phyloP scores from a whole-genome alignment of 2,797 vertebrate genomes.

The Benthosema pterotum region DNA sequence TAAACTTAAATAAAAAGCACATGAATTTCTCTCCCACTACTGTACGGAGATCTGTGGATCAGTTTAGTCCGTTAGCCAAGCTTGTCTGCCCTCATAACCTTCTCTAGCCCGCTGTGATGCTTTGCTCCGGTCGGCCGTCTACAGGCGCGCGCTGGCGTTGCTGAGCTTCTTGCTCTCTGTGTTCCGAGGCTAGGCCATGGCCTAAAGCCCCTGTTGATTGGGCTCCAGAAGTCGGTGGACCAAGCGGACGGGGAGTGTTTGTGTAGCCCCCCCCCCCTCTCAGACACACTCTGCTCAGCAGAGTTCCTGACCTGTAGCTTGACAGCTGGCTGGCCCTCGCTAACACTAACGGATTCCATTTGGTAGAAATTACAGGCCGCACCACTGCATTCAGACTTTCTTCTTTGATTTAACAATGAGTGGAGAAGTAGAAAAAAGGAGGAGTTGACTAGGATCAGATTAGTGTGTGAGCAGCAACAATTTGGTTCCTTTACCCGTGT shows the following conservation, averaged over 20 bases:
- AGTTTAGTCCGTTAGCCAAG: constrained; percentile 6
- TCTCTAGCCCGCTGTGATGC: constrained; percentile 10
- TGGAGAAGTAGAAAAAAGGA: constrained; percentile 29
- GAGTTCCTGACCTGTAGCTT: constrained; percentile 58
- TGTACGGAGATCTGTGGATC: constrained; percentile 3
- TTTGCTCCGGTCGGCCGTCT: constrained; percentile 14
- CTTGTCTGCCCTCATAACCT: constrained; percentile 22
- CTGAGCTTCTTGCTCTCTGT: constrained; percentile 21
- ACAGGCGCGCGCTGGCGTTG: constrained; percentile 46
- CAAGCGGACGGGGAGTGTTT: constrained; percentile 47
- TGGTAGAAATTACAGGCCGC: constrained; percentile 46
- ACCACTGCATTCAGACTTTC: constrained; percentile 53
- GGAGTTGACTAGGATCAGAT: constrained; percentile 31
- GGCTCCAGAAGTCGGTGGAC: constrained; percentile 56
- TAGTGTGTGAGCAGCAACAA: constrained; percentile 40
- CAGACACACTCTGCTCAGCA: constrained; percentile 42
- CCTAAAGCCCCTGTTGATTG: constrained; percentile 38
- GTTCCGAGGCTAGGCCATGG: constrained; percentile 13
- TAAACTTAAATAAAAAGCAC: constrained; percentile 41
- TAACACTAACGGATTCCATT: constrained; percentile 58
- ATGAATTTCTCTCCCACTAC: constrained; percentile 25
- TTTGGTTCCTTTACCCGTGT: constrained; percentile 34
- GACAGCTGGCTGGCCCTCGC: constrained; percentile 55
- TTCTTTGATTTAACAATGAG: constrained; percentile 45
- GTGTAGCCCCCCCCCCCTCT: constrained; percentile 40